phyloP scores from a whole-genome alignment of 2,113 vertebrate genomes.

The Myiopsitta monachus region DNA sequence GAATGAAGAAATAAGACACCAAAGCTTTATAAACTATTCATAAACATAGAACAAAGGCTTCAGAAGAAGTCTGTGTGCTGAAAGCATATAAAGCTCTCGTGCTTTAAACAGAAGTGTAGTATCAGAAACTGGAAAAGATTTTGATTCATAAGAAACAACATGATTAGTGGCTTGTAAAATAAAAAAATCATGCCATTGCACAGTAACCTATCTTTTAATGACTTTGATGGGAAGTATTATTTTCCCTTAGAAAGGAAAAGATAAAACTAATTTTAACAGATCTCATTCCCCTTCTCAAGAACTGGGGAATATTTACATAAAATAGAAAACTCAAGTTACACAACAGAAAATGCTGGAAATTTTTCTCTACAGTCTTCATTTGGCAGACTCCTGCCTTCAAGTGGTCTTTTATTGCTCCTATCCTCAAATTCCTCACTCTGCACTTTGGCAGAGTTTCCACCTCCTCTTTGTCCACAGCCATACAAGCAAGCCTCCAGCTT shows the following conservation, averaged over 20 bases:
- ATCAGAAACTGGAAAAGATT: neutral
- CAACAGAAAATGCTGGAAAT: neutral
- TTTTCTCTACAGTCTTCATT: neutral
- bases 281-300: rapidly evolving
- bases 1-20: neutral
- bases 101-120: neutral
- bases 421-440: constrained; percentile 33
- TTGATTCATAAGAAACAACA: neutral
- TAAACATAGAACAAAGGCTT: neutral
- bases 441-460: neutral
- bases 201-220: neutral
- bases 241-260: neutral
- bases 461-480: constrained; percentile 17
- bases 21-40: neutral
- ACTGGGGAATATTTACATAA: neutral
- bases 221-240: neutral
- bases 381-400: constrained; percentile 14
- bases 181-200: neutral
- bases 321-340: constrained; percentile 17
- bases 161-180: neutral
- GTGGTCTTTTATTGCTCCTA: constrained; percentile 14
- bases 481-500: constrained; percentile 4
- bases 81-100: neutral
- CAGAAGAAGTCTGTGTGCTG: neutral
- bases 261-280: neutral